Conservation (phyloP, 2,888 invertebrate genomes). For the Lithosia quadra region DNA sequence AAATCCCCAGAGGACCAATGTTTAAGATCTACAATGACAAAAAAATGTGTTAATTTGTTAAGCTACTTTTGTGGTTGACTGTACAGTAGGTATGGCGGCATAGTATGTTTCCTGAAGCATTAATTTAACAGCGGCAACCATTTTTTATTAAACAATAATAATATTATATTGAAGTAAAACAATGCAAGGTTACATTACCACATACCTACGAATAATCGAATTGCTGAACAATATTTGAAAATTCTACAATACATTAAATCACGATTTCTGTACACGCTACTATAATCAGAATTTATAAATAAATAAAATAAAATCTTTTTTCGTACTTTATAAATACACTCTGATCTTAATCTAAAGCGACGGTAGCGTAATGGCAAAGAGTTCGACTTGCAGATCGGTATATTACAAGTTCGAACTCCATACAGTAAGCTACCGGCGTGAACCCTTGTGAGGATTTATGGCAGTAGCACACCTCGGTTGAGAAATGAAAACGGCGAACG, state of each 20-base stretch:
- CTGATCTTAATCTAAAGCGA: conserved; percentile 56
- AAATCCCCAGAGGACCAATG: not conserved
- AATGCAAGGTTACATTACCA: conserved; percentile 34
- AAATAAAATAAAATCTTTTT: conserved; percentile 71
- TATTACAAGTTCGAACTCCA: not conserved
- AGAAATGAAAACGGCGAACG: no score
- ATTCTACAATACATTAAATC: conserved; percentile 34
- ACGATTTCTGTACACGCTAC: conserved; percentile 43
- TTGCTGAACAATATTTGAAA: conserved; percentile 29
- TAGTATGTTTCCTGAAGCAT: not conserved
- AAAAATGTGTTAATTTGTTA: not conserved
- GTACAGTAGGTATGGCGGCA: not conserved
- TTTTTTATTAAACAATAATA: not conserved
- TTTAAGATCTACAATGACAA: not conserved
- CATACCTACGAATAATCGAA: conserved; percentile 15
- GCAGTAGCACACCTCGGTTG: no score
- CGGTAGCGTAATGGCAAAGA: not conserved
- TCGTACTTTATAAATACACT: conserved; percentile 75
- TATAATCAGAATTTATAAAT: conserved; percentile 65
- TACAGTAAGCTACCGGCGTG: not conserved
- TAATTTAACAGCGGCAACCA: not conserved
- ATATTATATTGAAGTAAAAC: conserved; percentile 23
- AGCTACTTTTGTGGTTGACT: not conserved
- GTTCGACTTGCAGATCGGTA: not conserved
- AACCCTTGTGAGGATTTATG: not conserved